Percentiles rank a stretch among this genome's conserved stretches.
phyloP scores from a whole-genome alignment of 1,140 invertebrate genomes.

The Lepidotrigona ventralis region DNA sequence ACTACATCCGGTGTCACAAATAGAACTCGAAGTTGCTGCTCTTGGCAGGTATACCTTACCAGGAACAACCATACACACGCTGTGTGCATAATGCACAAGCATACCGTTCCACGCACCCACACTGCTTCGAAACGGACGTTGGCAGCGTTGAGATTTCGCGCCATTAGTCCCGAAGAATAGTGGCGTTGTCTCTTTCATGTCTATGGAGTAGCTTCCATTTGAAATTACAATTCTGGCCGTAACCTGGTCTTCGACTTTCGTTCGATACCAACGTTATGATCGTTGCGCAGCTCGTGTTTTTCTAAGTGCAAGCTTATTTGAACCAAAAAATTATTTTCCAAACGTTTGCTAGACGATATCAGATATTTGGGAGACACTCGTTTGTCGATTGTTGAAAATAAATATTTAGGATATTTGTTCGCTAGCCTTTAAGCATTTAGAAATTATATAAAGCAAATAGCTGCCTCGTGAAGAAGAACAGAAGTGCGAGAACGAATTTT shows the following conservation, averaged over 20 bases:
- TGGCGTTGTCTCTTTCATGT: constrained; percentile 32
- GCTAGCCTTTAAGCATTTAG: too few relatives aligned
- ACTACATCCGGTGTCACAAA: constrained; percentile 10
- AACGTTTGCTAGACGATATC: too few relatives aligned
- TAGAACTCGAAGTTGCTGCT: constrained; percentile 1
- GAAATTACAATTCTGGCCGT: constrained; percentile 37
- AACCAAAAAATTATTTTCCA: too few relatives aligned
- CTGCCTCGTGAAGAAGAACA: too few relatives aligned
- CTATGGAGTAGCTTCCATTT: constrained; percentile 29
- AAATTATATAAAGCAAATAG: too few relatives aligned
- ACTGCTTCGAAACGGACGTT: not conserved
- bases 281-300: not conserved
- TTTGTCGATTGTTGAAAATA: too few relatives aligned
- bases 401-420: too few relatives aligned
- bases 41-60: constrained; percentile 23
- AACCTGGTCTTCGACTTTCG: not conserved
- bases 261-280: constrained; percentile 15
- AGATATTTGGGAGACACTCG: too few relatives aligned
- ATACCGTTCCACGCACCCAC: constrained; percentile 19
- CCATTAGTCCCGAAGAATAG: constrained; percentile 27
- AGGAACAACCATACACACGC: constrained; percentile 18
- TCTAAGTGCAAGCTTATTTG: too few relatives aligned
- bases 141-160: constrained; percentile 31
- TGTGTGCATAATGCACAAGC: constrained; percentile 35
- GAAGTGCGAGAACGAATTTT: not conserved